Conservation (phyloP, 2,113 vertebrate genomes). For the Phalacrocorax pelagicus region DNA sequence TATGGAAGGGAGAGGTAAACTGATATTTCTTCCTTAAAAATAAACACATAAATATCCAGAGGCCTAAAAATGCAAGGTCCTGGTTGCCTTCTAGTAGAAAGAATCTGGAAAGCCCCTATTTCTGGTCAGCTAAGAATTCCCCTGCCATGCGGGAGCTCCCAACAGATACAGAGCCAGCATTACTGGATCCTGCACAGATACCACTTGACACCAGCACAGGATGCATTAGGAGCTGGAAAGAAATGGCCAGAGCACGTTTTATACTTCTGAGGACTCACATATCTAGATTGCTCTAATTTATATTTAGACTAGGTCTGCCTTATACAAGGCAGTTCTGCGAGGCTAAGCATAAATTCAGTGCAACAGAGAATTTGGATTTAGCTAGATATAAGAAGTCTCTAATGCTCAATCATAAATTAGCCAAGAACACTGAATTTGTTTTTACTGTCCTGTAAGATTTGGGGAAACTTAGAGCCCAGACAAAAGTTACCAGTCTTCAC, state of each 20-base stretch:
- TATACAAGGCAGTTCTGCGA: background rate
- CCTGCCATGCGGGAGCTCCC: background rate
- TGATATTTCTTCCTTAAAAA: background rate
- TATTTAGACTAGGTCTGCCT: background rate
- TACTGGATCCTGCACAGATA: slow-evolving; percentile 12
- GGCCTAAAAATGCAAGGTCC: background rate
- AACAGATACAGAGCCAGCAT: background rate
- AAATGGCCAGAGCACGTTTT: slow-evolving; percentile 21
- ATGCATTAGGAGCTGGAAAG: slow-evolving; percentile 29
- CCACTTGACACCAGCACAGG: slow-evolving; percentile 16
- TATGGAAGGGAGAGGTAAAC: background rate
- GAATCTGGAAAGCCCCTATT: slow-evolving; percentile 10
- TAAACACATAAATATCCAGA: slow-evolving; percentile 7
- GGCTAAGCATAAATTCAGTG: slow-evolving; percentile 27
- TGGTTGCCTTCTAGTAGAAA: slow-evolving; percentile 18
- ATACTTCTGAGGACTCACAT: background rate
- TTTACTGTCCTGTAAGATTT: background rate
- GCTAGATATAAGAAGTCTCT: background rate
- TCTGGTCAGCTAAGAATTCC: slow-evolving; percentile 17
- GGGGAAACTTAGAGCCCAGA: background rate
- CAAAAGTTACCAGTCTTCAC: background rate
- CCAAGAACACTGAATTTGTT: background rate
- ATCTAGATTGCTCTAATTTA: slow-evolving; percentile 36
- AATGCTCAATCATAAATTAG: slow-evolving; percentile 2
- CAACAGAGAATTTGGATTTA: slow-evolving; percentile 5